Evolutionary conservation across 2,113 vertebrate species (phyloP), one percentile per base, ranked within the genome.

Genomic region (Zapus hudsonius): DNA sequence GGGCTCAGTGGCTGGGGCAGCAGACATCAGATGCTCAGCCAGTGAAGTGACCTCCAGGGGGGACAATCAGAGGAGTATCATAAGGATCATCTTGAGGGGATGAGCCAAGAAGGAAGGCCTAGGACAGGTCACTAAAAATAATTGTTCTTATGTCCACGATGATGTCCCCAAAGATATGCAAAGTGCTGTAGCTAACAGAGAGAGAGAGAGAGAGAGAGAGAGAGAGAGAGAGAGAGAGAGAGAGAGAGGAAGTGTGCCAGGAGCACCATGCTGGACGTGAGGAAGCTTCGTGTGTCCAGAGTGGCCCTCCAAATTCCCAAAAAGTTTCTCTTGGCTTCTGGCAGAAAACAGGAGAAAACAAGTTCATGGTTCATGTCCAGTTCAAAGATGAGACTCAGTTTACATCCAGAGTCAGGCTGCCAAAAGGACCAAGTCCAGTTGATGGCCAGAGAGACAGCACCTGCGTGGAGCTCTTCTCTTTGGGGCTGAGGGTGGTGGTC

Each of bases 381-480:
- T 92, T 91, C 19, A 59, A 91, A 87, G 91, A 75, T 55, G 44
- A 73, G 91, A 91, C 90, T 95, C 92, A 36, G 75, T 42, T 89
- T 47, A 44, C 38, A 57, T 84, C 78, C 94, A 94, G 94, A 66
- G 57, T 90, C 36, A 31, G 84, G 61, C 92, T 94, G 92, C 61
- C 94, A 44, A 79, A 66, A 93, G 82, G 76, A 84, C 63, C 38
- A 90, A 90, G 90, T 93, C 95, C 79, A 36, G 0, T 74, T 38
- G 95, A 78, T 84, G 78, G 76, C 85, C 92, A 95, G 92, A 92
- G 93, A 91, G 69, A 38, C 72, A 80, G 81, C 75, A 57, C 76
- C 93, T 0, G 0, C 55, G 76, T 95, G 87, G 96, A 61, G 90
- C 75, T 69, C 42, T n/a, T 74, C 87, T 90, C 52, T 96, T 86